Evolutionary conservation across 2,797 vertebrate genomes (phyloP).

Genomic region (Bufotes viridis): DNA sequence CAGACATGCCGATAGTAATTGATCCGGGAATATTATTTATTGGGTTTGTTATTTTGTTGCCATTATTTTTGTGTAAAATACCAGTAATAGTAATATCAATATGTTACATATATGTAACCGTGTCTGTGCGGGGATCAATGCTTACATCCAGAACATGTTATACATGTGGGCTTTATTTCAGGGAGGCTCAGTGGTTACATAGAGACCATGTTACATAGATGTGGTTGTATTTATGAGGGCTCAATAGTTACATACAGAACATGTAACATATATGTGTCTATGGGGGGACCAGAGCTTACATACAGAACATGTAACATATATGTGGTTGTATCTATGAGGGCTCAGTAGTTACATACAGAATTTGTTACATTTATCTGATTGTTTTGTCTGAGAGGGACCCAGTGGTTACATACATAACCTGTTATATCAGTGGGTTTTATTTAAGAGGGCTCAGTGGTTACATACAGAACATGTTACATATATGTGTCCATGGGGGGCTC

Average conservation of each 20-base stretch:
- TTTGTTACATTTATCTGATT: background rate
- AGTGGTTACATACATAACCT: background rate
- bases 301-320: no score
- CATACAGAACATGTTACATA: no score
- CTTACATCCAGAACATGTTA: background rate
- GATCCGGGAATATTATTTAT: background rate
- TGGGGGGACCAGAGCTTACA: no score
- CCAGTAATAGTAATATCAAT: background rate
- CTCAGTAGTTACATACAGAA: no score
- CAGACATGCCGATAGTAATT: background rate
- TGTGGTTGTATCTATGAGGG: no score
- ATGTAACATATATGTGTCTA: background rate
- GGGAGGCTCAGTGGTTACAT: background rate
- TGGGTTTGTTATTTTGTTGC: background rate
- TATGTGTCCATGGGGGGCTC: no score
- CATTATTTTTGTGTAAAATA: background rate
- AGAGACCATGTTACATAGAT: background rate
- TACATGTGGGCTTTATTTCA: background rate
- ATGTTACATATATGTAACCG: no score
- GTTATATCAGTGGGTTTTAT: background rate
- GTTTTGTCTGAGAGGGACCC: fast-evolving
- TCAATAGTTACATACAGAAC: background rate
- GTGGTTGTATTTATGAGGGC: no score
- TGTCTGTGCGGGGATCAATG: no score
- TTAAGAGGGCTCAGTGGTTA: no score